Percentiles rank a stretch among this genome's conserved stretches.
Evolutionary conservation across 2,797 vertebrate genomes (phyloP).

Genomic region (Lepilemur septentrionalis): DNA sequence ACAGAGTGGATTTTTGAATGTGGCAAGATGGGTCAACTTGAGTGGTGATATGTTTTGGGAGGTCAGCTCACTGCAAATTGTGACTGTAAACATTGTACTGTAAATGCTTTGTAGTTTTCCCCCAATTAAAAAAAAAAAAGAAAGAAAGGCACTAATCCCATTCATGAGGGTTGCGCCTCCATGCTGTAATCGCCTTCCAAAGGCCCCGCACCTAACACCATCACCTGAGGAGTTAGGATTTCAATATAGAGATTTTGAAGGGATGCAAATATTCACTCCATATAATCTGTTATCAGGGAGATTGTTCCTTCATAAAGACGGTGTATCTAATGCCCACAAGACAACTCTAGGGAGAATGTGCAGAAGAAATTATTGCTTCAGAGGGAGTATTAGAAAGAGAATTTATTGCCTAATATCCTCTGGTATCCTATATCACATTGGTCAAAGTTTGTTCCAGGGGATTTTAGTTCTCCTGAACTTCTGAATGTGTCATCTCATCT

Average conservation of each 20-base stretch:
- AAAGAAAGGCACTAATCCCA: not conserved
- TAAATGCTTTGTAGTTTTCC: too few relatives aligned
- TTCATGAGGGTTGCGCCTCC: not conserved
- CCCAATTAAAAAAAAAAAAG: too few relatives aligned
- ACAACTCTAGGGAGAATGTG: not conserved
- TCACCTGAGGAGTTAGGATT: too few relatives aligned
- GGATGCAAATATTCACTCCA: not conserved
- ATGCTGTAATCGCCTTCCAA: not conserved
- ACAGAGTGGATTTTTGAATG: too few relatives aligned
- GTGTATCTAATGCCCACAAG: not conserved
- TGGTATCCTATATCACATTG: not conserved
- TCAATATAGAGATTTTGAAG: not conserved
- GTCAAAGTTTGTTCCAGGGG: not conserved
- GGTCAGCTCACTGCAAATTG: too few relatives aligned
- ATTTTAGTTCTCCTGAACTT: not conserved
- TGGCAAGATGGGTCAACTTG: too few relatives aligned
- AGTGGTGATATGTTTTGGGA: too few relatives aligned
- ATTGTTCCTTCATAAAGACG: not conserved
- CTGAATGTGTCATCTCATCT: not conserved
- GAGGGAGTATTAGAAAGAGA: not conserved
- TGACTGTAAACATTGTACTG: too few relatives aligned
- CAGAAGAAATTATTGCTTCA: not conserved
- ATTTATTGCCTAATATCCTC: not conserved
- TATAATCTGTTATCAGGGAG: not conserved
- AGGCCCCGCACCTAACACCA: too few relatives aligned